These are phyloP conservation scores for Halocaridina rubra DNA, from an alignment of 2,888 invertebrate species.

Conservation along the genomic window DNA sequence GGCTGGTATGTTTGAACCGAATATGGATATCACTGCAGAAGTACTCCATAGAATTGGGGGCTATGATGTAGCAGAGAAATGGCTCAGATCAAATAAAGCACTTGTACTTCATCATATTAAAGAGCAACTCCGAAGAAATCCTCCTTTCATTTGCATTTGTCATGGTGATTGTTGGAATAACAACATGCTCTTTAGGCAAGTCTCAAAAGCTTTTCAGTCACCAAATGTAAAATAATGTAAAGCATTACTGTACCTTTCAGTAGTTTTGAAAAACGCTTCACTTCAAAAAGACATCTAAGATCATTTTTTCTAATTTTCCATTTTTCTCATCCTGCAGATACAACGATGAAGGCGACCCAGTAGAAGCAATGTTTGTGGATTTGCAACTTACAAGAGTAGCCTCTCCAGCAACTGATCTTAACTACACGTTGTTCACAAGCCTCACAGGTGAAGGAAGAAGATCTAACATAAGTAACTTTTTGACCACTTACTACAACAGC, in stretches of 20 bases:
- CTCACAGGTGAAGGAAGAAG: constrained; percentile 16
- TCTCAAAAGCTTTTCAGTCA: too few relatives aligned
- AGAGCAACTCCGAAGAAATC: neutral
- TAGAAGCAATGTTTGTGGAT: constrained; percentile 25
- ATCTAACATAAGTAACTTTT: neutral
- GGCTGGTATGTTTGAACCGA: neutral
- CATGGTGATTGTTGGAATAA: constrained; percentile 7
- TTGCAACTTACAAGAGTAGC: constrained; percentile 3
- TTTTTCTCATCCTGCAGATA: too few relatives aligned
- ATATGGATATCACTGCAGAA: neutral
- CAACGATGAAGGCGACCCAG: constrained; percentile 9
- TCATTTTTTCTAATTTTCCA: too few relatives aligned
- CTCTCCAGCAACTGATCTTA: constrained; percentile 8
- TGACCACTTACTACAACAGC: neutral
- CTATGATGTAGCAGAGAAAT: neutral
- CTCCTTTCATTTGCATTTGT: neutral
- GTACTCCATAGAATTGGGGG: neutral
- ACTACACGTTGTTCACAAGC: constrained; percentile 26
- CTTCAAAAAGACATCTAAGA: too few relatives aligned
- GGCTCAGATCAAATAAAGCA: neutral
- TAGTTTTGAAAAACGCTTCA: too few relatives aligned
- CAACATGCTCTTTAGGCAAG: neutral
- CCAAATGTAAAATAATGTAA: too few relatives aligned
- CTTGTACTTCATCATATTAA: neutral
- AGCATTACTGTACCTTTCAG: too few relatives aligned